Evolutionary conservation across 2,113 vertebrate genomes (phyloP).

Genomic region (Brachirus orientalis): DNA sequence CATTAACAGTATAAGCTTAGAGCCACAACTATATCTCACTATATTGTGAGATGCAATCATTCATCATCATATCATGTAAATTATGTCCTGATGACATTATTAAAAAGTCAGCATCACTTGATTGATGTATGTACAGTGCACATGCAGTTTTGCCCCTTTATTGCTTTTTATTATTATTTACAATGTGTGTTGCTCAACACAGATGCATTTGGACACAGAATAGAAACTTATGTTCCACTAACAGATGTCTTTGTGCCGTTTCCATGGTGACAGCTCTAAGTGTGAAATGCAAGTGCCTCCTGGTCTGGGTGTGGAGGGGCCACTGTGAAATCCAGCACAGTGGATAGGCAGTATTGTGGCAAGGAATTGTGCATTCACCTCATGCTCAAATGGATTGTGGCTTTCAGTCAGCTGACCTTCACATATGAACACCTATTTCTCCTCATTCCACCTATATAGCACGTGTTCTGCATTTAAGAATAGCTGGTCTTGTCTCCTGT

Average conservation of each 20-base stretch:
- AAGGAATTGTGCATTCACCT: slow-evolving; percentile 60
- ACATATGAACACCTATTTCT: slow-evolving; percentile 67
- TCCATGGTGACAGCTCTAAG: slow-evolving; percentile 59
- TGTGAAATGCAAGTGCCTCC: slow-evolving; percentile 63
- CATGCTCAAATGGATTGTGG: slow-evolving; percentile 52
- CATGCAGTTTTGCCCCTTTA: not conserved
- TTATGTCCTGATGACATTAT: not conserved
- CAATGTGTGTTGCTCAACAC: slow-evolving; percentile 19
- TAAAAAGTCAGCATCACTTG: not conserved
- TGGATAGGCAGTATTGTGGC: slow-evolving; percentile 46
- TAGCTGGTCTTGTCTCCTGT: slow-evolving; percentile 2
- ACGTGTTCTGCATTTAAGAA: slow-evolving; percentile 48
- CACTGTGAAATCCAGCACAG: slow-evolving; percentile 61
- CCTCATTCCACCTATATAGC: slow-evolving; percentile 45
- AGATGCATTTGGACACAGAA: slow-evolving; percentile 38
- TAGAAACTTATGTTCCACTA: slow-evolving; percentile 49
- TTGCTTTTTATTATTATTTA: slow-evolving; percentile 9
- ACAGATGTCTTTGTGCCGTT: slow-evolving; percentile 69
- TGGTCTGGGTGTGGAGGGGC: slow-evolving; percentile 36
- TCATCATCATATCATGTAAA: too few species aligned
- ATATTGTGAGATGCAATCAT: too few species aligned
- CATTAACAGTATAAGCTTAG: too few species aligned
- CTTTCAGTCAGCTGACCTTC: slow-evolving; percentile 64
- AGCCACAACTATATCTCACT: too few species aligned
- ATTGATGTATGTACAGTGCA: not conserved